phyloP scores from a whole-genome alignment of 2,797 vertebrate genomes.

The Enteromius radiatus region DNA sequence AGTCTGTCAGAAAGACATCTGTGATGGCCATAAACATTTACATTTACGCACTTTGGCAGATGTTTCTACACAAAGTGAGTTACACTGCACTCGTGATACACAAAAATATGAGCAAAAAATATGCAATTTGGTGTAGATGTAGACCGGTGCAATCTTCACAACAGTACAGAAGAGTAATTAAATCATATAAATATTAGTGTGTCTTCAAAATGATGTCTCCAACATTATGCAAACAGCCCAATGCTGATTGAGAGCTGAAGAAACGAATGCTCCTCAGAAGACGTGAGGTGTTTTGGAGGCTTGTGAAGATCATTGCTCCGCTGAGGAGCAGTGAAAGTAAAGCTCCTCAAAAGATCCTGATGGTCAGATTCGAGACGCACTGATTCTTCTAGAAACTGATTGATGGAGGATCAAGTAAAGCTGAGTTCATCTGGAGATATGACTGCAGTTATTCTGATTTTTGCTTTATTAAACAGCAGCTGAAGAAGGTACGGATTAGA shows the following conservation, averaged over 20 bases:
- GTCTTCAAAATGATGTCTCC: background rate
- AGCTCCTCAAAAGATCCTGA: background rate
- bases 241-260: too few species aligned
- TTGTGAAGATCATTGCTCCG: too few species aligned
- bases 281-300: too few species aligned
- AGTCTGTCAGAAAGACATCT: background rate
- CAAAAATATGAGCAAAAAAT: too few species aligned
- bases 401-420: background rate
- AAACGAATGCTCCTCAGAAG: background rate
- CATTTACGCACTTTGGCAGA: background rate
- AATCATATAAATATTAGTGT: background rate
- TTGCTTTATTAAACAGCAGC: background rate
- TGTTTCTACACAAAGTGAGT: background rate
- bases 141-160: background rate
- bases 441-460: background rate
- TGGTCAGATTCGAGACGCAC: background rate
- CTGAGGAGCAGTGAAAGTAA: too few species aligned
- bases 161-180: background rate
- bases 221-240: too few species aligned
- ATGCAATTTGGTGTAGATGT: background rate
- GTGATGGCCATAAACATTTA: background rate
- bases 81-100: background rate
- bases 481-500: too few species aligned
- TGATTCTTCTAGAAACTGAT: background rate
- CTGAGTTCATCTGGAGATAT: background rate